A percentile compares a stretch with the other conserved stretches of the same genome.
Conservation (phyloP, 2,113 vertebrate species). For the Scartelaos histophorus region DNA sequence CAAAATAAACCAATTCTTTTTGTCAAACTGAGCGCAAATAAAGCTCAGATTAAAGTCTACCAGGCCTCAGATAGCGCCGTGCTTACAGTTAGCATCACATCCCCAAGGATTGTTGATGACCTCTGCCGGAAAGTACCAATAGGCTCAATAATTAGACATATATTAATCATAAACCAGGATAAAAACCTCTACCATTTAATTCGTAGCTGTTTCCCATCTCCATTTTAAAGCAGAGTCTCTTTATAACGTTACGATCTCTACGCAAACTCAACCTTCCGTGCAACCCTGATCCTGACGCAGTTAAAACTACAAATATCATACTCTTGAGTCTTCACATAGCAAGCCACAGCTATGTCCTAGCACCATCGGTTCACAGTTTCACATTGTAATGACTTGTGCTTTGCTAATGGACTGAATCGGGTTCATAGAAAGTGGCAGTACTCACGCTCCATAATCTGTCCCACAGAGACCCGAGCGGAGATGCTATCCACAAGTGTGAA, state of each 20-base stretch:
- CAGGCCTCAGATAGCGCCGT: too few species aligned
- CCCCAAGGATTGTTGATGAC: too few species aligned
- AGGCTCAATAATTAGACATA: too few species aligned
- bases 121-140: too few species aligned
- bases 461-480: constrained; percentile 35
- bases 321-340: not conserved
- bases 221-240: not conserved
- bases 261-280: too few species aligned
- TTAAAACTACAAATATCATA: not conserved
- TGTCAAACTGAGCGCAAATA: too few species aligned
- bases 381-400: constrained; percentile 20
- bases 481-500: constrained; percentile 60
- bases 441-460: constrained; percentile 50
- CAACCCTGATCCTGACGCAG: not conserved
- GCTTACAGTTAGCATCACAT: too few species aligned
- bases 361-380: constrained; percentile 4
- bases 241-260: not conserved
- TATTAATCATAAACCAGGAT: too few species aligned
- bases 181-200: too few species aligned
- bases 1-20: too few species aligned
- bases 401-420: constrained; percentile 49
- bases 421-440: constrained; percentile 32
- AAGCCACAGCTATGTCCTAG: fast-evolving
- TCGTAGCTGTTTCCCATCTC: too few species aligned
- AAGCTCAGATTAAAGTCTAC: too few species aligned